phyloP scores from a whole-genome alignment of 1,140 invertebrate genomes.

The Zaprionus kolodkinae region DNA sequence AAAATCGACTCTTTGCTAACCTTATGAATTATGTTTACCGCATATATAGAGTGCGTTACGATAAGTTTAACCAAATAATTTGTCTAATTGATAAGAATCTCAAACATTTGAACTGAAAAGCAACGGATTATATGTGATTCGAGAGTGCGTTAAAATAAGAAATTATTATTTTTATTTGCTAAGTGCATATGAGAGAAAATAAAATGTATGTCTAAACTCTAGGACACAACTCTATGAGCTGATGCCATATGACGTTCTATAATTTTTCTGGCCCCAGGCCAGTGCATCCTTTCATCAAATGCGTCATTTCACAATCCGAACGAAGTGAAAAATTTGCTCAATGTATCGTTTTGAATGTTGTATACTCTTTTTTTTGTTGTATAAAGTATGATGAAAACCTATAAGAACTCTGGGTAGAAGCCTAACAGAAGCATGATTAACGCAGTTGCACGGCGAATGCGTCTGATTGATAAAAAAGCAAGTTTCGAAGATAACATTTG shows the following conservation, averaged over 20 bases:
- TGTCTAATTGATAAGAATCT: constrained; percentile 24
- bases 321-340: constrained; percentile 84
- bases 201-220: constrained; percentile 60
- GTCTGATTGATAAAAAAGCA: neutral
- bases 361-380: constrained; percentile 17
- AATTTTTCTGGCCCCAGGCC: constrained; percentile 26
- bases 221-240: constrained; percentile 65
- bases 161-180: constrained; percentile 37
- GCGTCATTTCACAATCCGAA: constrained; percentile 61
- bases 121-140: constrained; percentile 47
- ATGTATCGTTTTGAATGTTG: constrained; percentile 19
- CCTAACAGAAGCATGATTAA: neutral
- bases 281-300: constrained; percentile 27
- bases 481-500: neutral
- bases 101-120: constrained; percentile 33
- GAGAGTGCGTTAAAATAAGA: constrained; percentile 54
- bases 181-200: constrained; percentile 61
- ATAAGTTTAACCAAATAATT: constrained; percentile 35
- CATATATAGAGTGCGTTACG: constrained; percentile 40
- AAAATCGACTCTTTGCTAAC: constrained; percentile 78
- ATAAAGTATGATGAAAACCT: constrained; percentile 15
- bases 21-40: constrained; percentile 46
- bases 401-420: constrained; percentile 3
- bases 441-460: neutral
- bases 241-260: constrained; percentile 39